Percentiles rank a stretch among this genome's conserved stretches.
Conservation (phyloP, 2,797 vertebrate genomes). For the Uromys caudimaculatus region DNA sequence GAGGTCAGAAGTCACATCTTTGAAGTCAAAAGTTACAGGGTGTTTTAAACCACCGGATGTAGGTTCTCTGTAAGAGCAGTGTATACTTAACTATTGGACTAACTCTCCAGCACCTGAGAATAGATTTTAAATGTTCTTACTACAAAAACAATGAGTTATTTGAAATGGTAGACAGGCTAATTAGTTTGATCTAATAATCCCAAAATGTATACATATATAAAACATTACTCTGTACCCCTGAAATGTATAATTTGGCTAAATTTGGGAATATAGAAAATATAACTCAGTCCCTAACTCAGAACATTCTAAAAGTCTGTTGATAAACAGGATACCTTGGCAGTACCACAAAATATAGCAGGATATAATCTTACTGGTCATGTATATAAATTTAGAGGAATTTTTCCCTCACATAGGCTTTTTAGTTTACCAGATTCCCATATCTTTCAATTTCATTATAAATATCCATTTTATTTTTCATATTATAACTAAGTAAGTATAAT, state of each 20-base stretch:
- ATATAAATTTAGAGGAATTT: neutral
- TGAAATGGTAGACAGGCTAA: neutral
- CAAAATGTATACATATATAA: neutral
- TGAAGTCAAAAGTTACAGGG: neutral
- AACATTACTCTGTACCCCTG: neutral
- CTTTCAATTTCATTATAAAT: conserved; percentile 31
- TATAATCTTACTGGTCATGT: conserved; percentile 23
- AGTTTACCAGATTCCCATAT: conserved; percentile 12
- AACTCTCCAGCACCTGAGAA: neutral
- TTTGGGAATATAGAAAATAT: neutral
- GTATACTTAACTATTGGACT: neutral
- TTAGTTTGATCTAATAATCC: neutral
- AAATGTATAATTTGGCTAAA: neutral
- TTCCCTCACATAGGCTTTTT: neutral
- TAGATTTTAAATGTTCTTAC: neutral
- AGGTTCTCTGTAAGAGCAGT: neutral
- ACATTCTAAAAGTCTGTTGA: neutral
- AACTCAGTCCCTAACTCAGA: neutral
- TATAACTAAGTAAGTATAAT: conserved; percentile 45
- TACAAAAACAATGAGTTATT: neutral
- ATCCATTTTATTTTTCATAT: conserved; percentile 29
- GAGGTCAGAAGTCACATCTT: neutral
- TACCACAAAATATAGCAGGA: neutral
- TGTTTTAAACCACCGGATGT: neutral
- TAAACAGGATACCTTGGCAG: neutral